These are phyloP conservation scores for Tapirus terrestris DNA, from an alignment of 2,113 vertebrate species.

Conservation along the genomic window DNA sequence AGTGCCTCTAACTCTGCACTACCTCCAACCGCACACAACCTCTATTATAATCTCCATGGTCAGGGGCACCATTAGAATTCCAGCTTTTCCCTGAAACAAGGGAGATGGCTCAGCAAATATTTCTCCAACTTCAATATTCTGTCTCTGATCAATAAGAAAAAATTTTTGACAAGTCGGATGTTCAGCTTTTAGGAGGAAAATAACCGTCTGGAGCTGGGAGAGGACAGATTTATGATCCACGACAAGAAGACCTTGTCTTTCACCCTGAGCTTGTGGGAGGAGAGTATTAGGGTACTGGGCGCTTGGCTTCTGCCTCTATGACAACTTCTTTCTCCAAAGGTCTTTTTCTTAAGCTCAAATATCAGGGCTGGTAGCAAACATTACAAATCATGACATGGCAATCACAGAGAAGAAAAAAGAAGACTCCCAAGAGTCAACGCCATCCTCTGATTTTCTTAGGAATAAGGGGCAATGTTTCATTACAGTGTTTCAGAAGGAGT, in stretches of 20 bases:
- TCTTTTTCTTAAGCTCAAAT: constrained; percentile 6
- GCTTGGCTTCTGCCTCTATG: neutral
- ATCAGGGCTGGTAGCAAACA: neutral
- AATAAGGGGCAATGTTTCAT: neutral
- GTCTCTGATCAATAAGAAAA: constrained; percentile 1
- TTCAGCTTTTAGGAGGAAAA: constrained; percentile 36
- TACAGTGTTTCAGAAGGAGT: neutral
- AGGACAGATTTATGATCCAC: neutral
- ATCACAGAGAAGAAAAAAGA: neutral
- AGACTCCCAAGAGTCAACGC: neutral
- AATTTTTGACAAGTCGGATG: neutral
- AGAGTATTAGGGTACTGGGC: neutral
- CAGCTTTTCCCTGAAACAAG: neutral
- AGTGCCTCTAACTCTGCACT: neutral
- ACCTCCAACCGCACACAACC: rapidly evolving
- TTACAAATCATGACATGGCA: neutral
- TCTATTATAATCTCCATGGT: neutral
- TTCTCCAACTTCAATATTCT: neutral
- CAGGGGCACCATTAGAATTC: neutral
- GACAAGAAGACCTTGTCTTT: neutral
- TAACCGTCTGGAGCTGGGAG: neutral
- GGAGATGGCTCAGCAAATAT: neutral
- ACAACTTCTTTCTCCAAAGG: neutral
- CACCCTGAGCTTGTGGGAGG: neutral
- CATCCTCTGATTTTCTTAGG: neutral